phyloP scores from a whole-genome alignment of 2,888 invertebrate species.

The Eupelmus urozonus region DNA sequence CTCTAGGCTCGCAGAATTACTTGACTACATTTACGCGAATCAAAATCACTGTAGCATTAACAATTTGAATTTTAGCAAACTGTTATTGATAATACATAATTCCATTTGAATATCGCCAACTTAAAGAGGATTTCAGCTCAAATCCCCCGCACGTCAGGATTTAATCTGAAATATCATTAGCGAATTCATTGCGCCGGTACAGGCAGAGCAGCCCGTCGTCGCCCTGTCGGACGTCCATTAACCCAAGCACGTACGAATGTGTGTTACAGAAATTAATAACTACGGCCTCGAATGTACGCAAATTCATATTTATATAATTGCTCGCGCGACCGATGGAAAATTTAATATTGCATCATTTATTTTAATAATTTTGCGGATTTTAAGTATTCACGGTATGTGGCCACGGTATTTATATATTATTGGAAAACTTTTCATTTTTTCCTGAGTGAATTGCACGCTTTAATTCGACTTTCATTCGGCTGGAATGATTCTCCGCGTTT shows the following conservation, averaged over 20 bases:
- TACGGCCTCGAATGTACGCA: slow-evolving; percentile 24
- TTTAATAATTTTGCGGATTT: not conserved
- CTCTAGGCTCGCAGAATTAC: too few relatives aligned
- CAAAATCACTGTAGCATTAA: too few relatives aligned
- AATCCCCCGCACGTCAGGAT: slow-evolving; percentile 30
- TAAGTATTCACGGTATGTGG: not conserved
- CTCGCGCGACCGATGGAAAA: not conserved
- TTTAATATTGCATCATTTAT: not conserved
- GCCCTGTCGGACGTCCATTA: not conserved
- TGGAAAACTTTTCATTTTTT: not conserved
- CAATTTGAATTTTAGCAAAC: not conserved
- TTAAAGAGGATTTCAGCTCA: slow-evolving; percentile 44
- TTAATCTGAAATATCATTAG: slow-evolving; percentile 56
- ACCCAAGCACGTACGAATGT: slow-evolving; percentile 38
- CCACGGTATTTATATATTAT: not conserved
- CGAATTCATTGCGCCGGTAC: slow-evolving; percentile 28
- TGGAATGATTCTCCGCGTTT: not conserved
- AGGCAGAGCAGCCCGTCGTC: not conserved
- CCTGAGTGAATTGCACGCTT: not conserved
- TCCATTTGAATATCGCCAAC: slow-evolving; percentile 11
- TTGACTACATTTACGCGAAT: too few relatives aligned
- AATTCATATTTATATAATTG: slow-evolving; percentile 50
- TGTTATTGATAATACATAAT: slow-evolving; percentile 18
- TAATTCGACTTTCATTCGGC: not conserved
- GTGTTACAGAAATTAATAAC: slow-evolving; percentile 39